Base-by-base conservation (phyloP, 2,888 invertebrate genomes). In the Brachypalpus laphriformis region DNA sequence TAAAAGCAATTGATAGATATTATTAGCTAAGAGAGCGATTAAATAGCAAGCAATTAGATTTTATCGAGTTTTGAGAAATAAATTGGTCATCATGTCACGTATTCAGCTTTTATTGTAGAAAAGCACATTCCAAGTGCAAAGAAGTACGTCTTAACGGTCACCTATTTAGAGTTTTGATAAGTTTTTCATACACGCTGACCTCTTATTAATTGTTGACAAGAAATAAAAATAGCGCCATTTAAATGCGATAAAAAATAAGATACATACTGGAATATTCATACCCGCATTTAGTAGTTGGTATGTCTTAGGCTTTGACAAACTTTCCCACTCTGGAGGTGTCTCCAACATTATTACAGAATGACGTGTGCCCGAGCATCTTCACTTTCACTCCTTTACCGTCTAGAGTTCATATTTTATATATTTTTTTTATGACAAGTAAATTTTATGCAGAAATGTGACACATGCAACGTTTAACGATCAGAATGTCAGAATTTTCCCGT, bases 11-110 rank as follows among this genome's bases (percentile, higher is more conserved):
- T 57, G 37, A 57, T 57, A 40, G 37, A 22, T 31, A 14, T 40
- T 57, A 57, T 57, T 57, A 57, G 57, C 40, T 40, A 8, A 57
- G 18, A 40, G 11, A 8, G 57, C 40, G 57, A 57, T 57, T 57
- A 40, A 57, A 31, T 57, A 40, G 22, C n/a, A 40, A 1, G 57
- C 57, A 57, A n/a, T 20, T 40, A 22, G 20, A 20, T 14, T 57
- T 57, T 57, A 37, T 37, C 37, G 37, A 22, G 14, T 37, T 5
- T 42, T 3, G 4, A 11, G 3, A 14, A 14, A 1, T 42, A 2
- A 1, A 11, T 42, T 42, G 3, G 11, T 3, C n/a, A 40, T 14
- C 14, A 40, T 14, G 40, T 40, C 40, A 40, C 40, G 40, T 40
- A 40, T 7, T n/a, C n/a, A 40, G 14, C n/a, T 40, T 40, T n/a